phyloP scores from a whole-genome alignment of 2,113 vertebrate species.

The Todiramphus saurophagus region DNA sequence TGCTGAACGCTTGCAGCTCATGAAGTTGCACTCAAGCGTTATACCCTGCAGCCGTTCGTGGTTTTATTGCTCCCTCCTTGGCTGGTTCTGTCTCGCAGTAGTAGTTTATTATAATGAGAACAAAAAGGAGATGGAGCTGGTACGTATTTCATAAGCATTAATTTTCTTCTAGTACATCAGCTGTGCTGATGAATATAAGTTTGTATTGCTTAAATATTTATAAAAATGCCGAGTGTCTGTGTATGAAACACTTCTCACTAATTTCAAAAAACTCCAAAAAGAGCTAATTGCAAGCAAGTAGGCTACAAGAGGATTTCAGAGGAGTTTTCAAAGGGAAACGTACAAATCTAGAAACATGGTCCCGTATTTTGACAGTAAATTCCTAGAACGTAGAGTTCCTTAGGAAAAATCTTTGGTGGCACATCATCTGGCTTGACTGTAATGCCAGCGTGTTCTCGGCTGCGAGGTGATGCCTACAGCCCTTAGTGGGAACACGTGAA shows the following conservation, averaged over 20 bases:
- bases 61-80: background rate
- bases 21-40: background rate
- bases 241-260: background rate
- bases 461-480: background rate
- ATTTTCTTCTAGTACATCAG: background rate
- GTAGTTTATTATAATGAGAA: background rate
- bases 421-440: background rate
- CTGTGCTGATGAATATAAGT: background rate
- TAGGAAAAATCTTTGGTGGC: background rate
- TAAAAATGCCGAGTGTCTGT: background rate
- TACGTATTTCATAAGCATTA: background rate
- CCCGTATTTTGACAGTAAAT: background rate
- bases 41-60: background rate
- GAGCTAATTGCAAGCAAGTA: background rate
- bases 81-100: background rate
- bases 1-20: background rate
- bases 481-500: background rate
- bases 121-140: background rate
- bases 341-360: background rate
- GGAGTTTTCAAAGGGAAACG: background rate
- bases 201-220: background rate
- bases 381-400: background rate
- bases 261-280: background rate
- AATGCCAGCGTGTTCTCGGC: background rate
- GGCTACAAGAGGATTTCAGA: background rate